phyloP scores from a whole-genome alignment of 1,140 invertebrate genomes.

The Platyscapa corneri region DNA sequence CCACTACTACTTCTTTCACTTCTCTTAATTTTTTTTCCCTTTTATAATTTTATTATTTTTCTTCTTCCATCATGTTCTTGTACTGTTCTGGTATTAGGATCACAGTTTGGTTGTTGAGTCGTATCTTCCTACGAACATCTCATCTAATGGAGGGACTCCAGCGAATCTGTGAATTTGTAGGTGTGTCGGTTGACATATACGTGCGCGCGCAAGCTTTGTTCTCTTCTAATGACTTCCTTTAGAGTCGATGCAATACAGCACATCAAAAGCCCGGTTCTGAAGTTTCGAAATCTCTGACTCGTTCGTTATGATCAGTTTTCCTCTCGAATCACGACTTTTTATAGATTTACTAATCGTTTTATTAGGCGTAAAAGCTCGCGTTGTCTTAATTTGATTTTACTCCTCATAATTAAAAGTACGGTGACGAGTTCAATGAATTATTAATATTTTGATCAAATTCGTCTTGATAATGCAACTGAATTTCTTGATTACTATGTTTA shows the following conservation, averaged over 20 bases:
- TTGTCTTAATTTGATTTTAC: background rate
- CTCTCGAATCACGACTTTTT: conserved; percentile 11
- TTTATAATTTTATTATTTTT: background rate
- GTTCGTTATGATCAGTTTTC: background rate
- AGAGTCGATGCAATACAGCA: conserved; percentile 49
- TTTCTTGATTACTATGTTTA: too few species aligned
- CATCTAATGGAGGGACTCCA: background rate
- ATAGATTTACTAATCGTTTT: background rate
- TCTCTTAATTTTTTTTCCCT: background rate
- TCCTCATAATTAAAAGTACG: background rate
- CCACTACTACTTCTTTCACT: background rate
- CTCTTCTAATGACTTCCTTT: conserved; percentile 66
- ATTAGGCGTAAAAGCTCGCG: background rate
- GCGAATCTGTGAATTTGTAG: background rate
- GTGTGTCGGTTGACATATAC: background rate
- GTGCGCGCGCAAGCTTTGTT: conserved; percentile 62
- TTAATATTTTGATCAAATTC: too few species aligned
- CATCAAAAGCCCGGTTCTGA: background rate
- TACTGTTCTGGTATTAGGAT: background rate
- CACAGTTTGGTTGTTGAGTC: background rate
- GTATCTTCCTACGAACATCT: conserved; percentile 31
- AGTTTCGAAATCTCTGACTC: conserved; percentile 12
- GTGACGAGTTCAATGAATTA: background rate
- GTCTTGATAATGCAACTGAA: too few species aligned
- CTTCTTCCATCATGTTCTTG: background rate